phyloP scores from a whole-genome alignment of 2,888 invertebrate genomes.

The Odontomyia ornata region DNA sequence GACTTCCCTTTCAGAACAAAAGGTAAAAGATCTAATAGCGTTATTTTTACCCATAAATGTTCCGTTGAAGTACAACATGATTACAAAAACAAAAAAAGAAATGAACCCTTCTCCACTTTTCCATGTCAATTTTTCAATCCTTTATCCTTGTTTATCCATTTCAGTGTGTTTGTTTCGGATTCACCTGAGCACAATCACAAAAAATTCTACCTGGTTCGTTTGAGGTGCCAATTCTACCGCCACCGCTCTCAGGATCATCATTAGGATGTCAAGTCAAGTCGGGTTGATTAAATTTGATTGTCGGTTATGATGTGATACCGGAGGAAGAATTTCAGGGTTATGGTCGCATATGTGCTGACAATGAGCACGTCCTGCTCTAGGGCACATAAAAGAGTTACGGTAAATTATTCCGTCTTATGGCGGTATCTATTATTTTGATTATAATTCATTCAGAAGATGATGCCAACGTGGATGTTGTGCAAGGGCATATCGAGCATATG shows the following conservation, averaged over 20 bases:
- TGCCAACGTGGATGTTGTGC: no score
- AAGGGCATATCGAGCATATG: no score
- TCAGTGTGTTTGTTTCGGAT: background rate
- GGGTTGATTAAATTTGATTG: background rate
- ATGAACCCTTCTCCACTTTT: slow-evolving; percentile 9
- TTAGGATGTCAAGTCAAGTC: background rate
- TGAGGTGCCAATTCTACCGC: slow-evolving; percentile 21
- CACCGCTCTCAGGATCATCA: background rate
- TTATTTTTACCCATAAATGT: background rate
- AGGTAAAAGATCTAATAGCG: background rate
- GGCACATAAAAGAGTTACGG: slow-evolving; percentile 16
- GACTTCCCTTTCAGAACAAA: background rate
- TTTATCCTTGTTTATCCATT: background rate
- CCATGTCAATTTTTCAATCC: slow-evolving; percentile 23
- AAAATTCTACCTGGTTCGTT: background rate
- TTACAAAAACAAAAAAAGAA: no score
- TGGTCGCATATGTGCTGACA: background rate
- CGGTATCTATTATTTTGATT: no score
- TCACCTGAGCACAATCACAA: background rate
- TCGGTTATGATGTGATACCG: background rate
- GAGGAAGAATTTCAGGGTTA: background rate
- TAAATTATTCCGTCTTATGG: background rate
- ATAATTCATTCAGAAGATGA: no score
- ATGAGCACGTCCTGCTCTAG: background rate
- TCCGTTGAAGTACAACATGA: background rate